These are phyloP conservation scores for Conops quadrifasciatus DNA, from an alignment of 2,888 invertebrate species.

Conservation along the genomic window DNA sequence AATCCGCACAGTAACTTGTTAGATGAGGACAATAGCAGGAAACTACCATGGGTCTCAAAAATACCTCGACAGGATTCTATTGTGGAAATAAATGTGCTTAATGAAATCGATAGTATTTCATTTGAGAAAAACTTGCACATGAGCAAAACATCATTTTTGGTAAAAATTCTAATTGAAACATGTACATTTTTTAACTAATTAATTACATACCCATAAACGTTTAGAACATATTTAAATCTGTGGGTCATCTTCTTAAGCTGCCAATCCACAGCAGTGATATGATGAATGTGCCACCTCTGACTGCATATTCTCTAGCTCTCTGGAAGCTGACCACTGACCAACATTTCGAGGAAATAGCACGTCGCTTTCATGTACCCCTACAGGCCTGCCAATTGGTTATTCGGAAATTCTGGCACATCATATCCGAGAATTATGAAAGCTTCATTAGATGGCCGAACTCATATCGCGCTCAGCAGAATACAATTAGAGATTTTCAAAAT, in stretches of 20 bases:
- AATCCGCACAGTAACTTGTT: background rate
- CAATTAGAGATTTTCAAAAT: slow-evolving; percentile 50
- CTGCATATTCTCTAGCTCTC: slow-evolving; percentile 57
- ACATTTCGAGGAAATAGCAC: slow-evolving; percentile 62
- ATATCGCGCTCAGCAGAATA: slow-evolving; percentile 50
- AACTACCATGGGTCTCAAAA: background rate
- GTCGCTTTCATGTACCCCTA: slow-evolving; percentile 58
- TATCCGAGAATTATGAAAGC: slow-evolving; percentile 59
- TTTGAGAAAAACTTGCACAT: slow-evolving; percentile 59
- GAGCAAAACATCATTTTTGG: slow-evolving; percentile 58
- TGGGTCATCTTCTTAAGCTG: slow-evolving; percentile 40
- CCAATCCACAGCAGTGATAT: slow-evolving; percentile 1
- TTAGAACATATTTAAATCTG: slow-evolving; percentile 43
- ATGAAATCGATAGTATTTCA: slow-evolving; percentile 53
- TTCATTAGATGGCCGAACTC: slow-evolving; percentile 63
- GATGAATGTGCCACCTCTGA: slow-evolving; percentile 51
- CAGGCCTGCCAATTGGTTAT: slow-evolving; percentile 56
- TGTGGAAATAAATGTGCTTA: slow-evolving; percentile 57
- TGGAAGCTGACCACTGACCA: slow-evolving; percentile 63
- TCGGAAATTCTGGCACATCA: slow-evolving; percentile 59
- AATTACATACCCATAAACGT: background rate
- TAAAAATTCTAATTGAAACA: slow-evolving; percentile 39
- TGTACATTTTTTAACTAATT: too few relatives aligned
- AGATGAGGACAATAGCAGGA: too few relatives aligned
- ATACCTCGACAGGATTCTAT: background rate